Percentiles rank a stretch among this genome's conserved stretches.
Evolutionary conservation across 2,888 invertebrate genomes (phyloP).

Genomic region (Lepidochrysops patricia): DNA sequence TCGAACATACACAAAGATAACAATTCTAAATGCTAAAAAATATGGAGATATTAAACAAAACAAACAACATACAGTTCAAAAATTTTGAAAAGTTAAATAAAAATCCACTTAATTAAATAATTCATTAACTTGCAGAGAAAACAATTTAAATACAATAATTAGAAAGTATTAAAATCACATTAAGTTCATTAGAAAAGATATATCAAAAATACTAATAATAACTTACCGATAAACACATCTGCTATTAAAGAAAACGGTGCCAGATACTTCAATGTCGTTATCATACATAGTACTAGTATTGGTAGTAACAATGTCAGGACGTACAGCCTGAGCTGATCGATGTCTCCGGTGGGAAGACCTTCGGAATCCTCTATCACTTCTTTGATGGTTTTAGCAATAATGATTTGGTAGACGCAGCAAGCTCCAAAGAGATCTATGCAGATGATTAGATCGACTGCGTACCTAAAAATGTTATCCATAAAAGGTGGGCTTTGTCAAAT

Average conservation of each 20-base stretch:
- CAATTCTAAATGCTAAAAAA: too few species aligned
- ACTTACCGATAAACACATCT: conserved; percentile 57
- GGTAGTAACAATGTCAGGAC: conserved; percentile 47
- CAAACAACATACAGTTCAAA: too few species aligned
- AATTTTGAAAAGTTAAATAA: too few species aligned
- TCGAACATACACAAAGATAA: too few species aligned
- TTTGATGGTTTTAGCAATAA: conserved; percentile 58
- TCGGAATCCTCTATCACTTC: conserved; percentile 40
- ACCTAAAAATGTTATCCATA: conserved; percentile 33
- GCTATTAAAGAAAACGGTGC: conserved; percentile 59
- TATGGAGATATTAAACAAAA: too few species aligned
- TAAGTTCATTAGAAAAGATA: background rate
- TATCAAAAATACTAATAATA: background rate
- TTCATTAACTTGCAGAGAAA: too few species aligned
- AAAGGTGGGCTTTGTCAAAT: too few species aligned
- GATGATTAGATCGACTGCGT: conserved; percentile 50
- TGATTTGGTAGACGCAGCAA: conserved; percentile 62
- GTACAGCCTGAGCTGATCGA: conserved; percentile 45
- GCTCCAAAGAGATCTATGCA: conserved; percentile 63
- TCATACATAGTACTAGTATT: conserved; percentile 58
- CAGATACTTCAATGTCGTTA: conserved; percentile 57
- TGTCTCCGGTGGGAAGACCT: conserved; percentile 19
- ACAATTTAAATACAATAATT: background rate
- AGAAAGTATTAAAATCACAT: background rate
- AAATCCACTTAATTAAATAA: too few species aligned